These are phyloP conservation scores for Ichneumoninae sp. DNA, from an alignment of 2,888 invertebrate genomes.

Conservation along the genomic window DNA sequence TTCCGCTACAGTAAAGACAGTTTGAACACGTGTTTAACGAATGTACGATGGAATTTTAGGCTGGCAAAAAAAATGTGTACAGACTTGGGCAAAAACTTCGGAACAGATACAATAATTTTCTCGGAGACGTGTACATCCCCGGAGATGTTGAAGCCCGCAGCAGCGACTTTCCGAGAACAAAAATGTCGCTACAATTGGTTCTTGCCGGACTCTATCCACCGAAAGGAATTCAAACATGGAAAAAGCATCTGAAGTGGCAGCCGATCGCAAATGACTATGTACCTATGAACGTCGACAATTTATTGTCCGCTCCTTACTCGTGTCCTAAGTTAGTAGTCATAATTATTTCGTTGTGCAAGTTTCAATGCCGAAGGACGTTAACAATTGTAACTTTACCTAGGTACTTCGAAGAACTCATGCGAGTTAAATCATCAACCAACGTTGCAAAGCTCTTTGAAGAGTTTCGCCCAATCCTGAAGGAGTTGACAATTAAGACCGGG, in stretches of 20 bases:
- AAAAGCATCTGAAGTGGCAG: constrained; percentile 72
- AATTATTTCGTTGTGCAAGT: not conserved
- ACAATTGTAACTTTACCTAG: constrained; percentile 22
- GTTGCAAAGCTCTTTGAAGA: constrained; percentile 8
- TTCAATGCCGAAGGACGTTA: not conserved
- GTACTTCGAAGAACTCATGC: constrained; percentile 43
- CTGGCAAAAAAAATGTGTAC: constrained; percentile 85
- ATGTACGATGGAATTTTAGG: constrained; percentile 78
- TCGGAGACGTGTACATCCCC: constrained; percentile 47
- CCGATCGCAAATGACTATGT: constrained; percentile 84
- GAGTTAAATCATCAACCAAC: constrained; percentile 44
- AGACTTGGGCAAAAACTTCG: constrained; percentile 85
- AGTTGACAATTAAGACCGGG: constrained; percentile 71
- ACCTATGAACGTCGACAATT: constrained; percentile 7
- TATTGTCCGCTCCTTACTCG: not conserved
- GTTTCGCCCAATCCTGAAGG: constrained; percentile 66
- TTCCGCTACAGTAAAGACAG: no score
- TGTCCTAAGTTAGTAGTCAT: constrained; percentile 6
- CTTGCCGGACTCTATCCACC: not conserved
- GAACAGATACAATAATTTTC: not conserved
- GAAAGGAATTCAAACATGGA: not conserved
- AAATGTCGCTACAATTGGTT: not conserved
- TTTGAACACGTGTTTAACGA: no score
- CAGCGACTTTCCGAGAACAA: not conserved
- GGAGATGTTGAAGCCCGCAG: not conserved